Evolutionary conservation across 2,888 invertebrate species (phyloP).

Genomic region (Leptinotarsa haldemani): DNA sequence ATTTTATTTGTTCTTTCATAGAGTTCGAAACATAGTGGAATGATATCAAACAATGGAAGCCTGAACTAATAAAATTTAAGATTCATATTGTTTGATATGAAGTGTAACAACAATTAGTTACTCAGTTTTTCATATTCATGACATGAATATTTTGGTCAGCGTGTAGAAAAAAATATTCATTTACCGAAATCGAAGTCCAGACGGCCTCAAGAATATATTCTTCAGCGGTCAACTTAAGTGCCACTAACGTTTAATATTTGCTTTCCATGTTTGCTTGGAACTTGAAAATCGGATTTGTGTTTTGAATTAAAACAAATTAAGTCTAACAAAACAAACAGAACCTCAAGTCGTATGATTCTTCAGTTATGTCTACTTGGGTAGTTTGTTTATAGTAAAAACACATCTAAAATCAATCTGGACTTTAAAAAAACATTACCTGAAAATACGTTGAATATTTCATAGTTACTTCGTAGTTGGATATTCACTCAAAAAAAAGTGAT

Average conservation of each 20-base stretch:
- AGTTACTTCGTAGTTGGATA: background rate
- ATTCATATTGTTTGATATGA: too few species aligned
- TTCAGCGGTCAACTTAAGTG: background rate
- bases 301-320: slow-evolving; percentile 36
- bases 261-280: background rate
- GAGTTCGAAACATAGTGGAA: too few species aligned
- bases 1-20: too few species aligned
- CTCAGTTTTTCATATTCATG: too few species aligned
- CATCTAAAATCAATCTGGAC: slow-evolving; percentile 16
- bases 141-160: background rate
- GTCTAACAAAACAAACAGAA: slow-evolving; percentile 32
- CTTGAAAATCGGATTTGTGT: slow-evolving; percentile 16
- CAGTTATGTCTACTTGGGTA: slow-evolving; percentile 14
- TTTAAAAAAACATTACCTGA: slow-evolving; percentile 15
- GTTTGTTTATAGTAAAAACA: slow-evolving; percentile 26
- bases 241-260: background rate
- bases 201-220: background rate
- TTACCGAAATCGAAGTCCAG: background rate
- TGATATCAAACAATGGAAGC: too few species aligned
- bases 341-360: slow-evolving; percentile 19
- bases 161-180: background rate
- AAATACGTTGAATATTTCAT: background rate
- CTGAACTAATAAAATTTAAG: too few species aligned
- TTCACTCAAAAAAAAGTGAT: background rate
- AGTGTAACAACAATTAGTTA: too few species aligned